phyloP scores from a whole-genome alignment of 2,113 vertebrate genomes.

The Bufo gargarizans region DNA sequence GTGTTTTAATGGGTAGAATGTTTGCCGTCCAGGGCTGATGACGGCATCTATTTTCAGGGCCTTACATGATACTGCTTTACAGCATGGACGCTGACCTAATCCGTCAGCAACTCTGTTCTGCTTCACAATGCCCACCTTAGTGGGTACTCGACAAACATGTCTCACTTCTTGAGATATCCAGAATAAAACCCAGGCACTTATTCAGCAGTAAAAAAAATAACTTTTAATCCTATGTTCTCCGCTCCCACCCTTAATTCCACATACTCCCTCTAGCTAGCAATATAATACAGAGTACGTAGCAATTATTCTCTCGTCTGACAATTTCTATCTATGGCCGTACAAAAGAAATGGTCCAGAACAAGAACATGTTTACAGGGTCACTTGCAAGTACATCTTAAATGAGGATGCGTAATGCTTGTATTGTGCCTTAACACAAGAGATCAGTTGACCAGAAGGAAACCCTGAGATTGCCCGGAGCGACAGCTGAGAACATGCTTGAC shows the following conservation, averaged over 20 bases:
- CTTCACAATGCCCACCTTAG: slow-evolving; percentile 2
- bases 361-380: neutral
- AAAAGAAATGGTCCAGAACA: neutral
- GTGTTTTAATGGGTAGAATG: slow-evolving; percentile 71
- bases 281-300: slow-evolving; percentile 56
- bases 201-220: slow-evolving; percentile 11
- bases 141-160: neutral
- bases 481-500: slow-evolving; percentile 75
- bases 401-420: slow-evolving; percentile 65
- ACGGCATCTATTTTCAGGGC: slow-evolving; percentile 83
- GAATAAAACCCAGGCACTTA: neutral
- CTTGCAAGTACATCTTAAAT: neutral
- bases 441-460: slow-evolving; percentile 77
- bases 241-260: slow-evolving; percentile 39
- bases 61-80: slow-evolving; percentile 73
- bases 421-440: slow-evolving; percentile 65
- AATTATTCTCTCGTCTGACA: slow-evolving; percentile 64
- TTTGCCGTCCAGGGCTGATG: slow-evolving; percentile 72
- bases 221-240: slow-evolving; percentile 57
- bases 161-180: neutral
- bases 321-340: neutral
- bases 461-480: slow-evolving; percentile 66
- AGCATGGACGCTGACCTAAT: slow-evolving; percentile 16
- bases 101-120: slow-evolving; percentile 42
- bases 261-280: slow-evolving; percentile 59